Percentiles rank a stretch among this genome's conserved stretches.
phyloP scores from a whole-genome alignment of 2,797 vertebrate genomes.

The Ibycter americanus region DNA sequence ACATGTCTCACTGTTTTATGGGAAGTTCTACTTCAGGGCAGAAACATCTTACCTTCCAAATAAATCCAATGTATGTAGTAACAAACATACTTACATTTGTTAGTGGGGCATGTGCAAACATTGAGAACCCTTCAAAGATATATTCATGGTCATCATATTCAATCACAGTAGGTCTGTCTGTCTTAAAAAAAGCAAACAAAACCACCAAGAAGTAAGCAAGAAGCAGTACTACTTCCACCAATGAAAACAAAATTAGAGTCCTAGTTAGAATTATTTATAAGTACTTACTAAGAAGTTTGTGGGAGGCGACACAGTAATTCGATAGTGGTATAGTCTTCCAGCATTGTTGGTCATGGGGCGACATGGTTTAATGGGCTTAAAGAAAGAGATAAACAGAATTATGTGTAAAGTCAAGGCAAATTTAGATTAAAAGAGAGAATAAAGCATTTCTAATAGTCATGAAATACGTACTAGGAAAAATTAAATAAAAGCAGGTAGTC shows the following conservation, averaged over 20 bases:
- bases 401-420: constrained; percentile 41
- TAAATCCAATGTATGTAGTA: neutral
- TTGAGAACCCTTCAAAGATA: constrained; percentile 98
- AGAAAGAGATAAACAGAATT: constrained; percentile 15
- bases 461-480: constrained; percentile 16
- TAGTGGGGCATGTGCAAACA: constrained; percentile 93
- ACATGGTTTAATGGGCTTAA: constrained; percentile 87
- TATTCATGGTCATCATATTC: constrained; percentile 99
- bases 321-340: constrained; percentile 94
- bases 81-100: constrained; percentile 84
- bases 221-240: neutral
- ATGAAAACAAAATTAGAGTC: neutral
- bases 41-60: neutral
- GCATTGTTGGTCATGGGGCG: constrained; percentile 96
- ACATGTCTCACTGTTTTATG: fast-evolving
- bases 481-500: constrained; percentile 25
- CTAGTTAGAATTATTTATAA: neutral
- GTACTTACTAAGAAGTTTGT: constrained; percentile 95
- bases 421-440: constrained; percentile 46
- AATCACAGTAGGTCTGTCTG: constrained; percentile 95
- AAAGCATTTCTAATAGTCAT: constrained; percentile 42
- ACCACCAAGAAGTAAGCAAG: neutral
- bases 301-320: constrained; percentile 96
- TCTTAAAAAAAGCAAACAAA: constrained; percentile 80
- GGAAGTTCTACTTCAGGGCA: neutral